Conservation (phyloP, 2,113 vertebrate species). For the Accipiter cooperii region DNA sequence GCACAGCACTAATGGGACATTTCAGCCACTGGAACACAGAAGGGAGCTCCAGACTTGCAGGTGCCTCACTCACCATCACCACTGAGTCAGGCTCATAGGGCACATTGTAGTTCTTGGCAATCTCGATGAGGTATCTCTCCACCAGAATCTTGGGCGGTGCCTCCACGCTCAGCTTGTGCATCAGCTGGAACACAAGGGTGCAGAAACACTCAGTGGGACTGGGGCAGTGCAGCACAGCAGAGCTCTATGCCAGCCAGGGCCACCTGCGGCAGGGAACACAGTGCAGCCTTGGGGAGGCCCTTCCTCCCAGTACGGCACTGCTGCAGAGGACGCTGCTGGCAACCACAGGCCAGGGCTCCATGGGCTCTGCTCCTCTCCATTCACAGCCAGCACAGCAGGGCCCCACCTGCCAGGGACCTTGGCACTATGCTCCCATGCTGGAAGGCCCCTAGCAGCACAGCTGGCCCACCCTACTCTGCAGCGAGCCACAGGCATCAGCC, state of each 20-base stretch:
- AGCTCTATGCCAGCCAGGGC: background rate
- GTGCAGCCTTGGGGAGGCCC: background rate
- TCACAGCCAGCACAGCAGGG: background rate
- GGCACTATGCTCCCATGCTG: background rate
- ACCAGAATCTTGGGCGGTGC: conserved; percentile 96
- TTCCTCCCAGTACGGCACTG: background rate
- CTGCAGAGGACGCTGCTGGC: background rate
- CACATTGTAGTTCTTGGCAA: conserved; percentile 98
- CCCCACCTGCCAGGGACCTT: background rate
- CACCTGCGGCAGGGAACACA: background rate
- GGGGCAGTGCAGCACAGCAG: background rate
- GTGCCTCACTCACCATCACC: conserved; percentile 83
- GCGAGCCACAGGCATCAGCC: background rate
- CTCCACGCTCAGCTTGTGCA: conserved; percentile 95
- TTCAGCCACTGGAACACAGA: background rate
- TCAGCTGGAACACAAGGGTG: conserved; percentile 75
- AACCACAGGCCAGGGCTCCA: background rate
- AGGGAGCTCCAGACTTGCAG: background rate
- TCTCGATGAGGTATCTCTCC: conserved; percentile 97
- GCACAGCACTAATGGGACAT: background rate
- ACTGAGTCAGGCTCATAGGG: conserved; percentile 94
- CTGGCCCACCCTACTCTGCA: background rate
- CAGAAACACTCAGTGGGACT: background rate
- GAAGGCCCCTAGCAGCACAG: background rate
- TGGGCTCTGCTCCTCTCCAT: background rate